Evolutionary conservation across 2,797 vertebrate genomes (phyloP).

Genomic region (Cyclura pinguis): DNA sequence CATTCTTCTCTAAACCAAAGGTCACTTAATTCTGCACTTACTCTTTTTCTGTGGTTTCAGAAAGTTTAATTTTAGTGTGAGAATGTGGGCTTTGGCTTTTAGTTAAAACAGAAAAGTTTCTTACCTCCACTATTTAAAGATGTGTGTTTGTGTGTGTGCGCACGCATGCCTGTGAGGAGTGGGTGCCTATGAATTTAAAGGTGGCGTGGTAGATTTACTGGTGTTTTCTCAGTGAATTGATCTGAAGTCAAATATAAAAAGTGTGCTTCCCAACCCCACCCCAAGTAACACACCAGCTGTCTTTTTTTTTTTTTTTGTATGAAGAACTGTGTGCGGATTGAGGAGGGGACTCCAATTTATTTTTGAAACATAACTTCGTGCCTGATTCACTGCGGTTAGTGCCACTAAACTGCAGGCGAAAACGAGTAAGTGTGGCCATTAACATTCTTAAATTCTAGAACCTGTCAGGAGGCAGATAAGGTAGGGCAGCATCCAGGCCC

Average conservation of each 20-base stretch:
- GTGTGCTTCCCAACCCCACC: background rate
- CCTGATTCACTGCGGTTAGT: slow-evolving; percentile 65
- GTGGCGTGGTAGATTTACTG: slow-evolving; percentile 9
- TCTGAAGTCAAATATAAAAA: slow-evolving; percentile 48
- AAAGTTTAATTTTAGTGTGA: slow-evolving; percentile 75
- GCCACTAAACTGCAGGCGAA: slow-evolving; percentile 69
- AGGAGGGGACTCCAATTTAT: slow-evolving; percentile 45
- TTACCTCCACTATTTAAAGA: background rate
- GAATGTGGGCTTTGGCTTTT: slow-evolving; percentile 69
- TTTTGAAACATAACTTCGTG: slow-evolving; percentile 66
- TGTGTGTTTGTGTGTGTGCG: slow-evolving; percentile 1
- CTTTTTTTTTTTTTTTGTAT: slow-evolving; percentile 44
- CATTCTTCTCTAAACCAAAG: slow-evolving; percentile 74
- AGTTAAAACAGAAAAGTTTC: slow-evolving; percentile 27
- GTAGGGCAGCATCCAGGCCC: slow-evolving; percentile 74
- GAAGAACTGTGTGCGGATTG: slow-evolving; percentile 17
- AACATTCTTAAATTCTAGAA: slow-evolving; percentile 82
- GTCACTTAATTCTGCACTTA: slow-evolving; percentile 71
- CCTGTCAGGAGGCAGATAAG: slow-evolving; percentile 84
- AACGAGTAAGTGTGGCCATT: slow-evolving; percentile 76
- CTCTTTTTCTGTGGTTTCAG: slow-evolving; percentile 74
- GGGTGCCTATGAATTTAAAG: background rate
- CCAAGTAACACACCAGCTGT: slow-evolving; percentile 36
- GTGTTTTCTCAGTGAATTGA: slow-evolving; percentile 64
- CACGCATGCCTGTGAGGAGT: background rate